Evolutionary conservation across 2,113 vertebrate species (phyloP).

Genomic region (Pagrus major): DNA sequence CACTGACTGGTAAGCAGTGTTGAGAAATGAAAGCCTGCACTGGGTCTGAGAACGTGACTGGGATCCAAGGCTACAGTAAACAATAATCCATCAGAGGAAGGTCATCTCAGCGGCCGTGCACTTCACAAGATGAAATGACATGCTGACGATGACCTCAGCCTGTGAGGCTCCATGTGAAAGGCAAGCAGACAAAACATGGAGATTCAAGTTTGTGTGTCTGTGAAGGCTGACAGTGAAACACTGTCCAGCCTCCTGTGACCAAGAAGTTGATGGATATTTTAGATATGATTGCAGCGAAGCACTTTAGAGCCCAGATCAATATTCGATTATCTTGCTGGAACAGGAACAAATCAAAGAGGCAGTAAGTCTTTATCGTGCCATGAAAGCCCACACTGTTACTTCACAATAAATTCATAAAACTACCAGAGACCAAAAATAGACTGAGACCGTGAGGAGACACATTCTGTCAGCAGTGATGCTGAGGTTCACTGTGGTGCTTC

Average conservation of each 20-base stretch:
- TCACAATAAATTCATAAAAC: neutral
- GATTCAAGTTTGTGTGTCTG: neutral
- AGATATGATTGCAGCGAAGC: neutral
- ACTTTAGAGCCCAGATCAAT: slow-evolving; percentile 10
- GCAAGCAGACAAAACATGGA: slow-evolving; percentile 4
- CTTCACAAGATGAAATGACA: slow-evolving; percentile 7
- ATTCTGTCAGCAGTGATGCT: neutral
- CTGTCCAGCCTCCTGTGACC: neutral
- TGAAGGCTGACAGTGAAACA: neutral
- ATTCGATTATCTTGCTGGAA: neutral
- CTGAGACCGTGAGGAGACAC: neutral
- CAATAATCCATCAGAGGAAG: slow-evolving; percentile 22
- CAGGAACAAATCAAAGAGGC: slow-evolving; percentile 11
- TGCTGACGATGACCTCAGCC: slow-evolving; percentile 4
- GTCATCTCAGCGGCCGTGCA: neutral
- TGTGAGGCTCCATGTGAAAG: slow-evolving; percentile 12
- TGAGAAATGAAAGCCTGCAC: slow-evolving; percentile 29
- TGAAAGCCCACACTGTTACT: neutral
- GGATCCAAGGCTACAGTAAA: slow-evolving; percentile 42
- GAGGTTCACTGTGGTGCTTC: neutral
- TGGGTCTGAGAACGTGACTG: slow-evolving; percentile 3
- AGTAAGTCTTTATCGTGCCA: neutral
- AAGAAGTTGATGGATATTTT: neutral
- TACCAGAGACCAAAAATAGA: neutral
- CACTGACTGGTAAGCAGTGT: neutral